Base-by-base conservation (phyloP, 2,888 invertebrate species). In the Thereva nobilitata region DNA sequence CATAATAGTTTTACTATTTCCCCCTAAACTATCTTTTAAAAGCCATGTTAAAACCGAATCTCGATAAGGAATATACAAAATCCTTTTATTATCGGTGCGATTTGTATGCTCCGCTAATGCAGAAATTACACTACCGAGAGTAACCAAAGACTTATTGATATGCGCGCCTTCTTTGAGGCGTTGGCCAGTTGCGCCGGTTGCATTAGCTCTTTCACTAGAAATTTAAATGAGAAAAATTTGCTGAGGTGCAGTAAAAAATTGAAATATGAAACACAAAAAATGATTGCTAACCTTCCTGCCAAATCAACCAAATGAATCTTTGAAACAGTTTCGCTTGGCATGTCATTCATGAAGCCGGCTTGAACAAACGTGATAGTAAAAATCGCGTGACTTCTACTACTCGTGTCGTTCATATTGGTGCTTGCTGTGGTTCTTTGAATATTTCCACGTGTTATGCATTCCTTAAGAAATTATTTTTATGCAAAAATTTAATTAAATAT, bases 371-470 rank as follows among this genome's bases (percentile, higher is more conserved):
- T 92, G 79, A 94, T 90, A 59, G 93, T 93, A 81, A 94, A 93
- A 77, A 94, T 93, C 71, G 93, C 93, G 84, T 94, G 94, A 83
- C 92, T 93, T 75, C 94, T 86, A 77, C 92, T 92, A 80, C 93
- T 93, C 73, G 92, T 92, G 82, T 93, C 93, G 83, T 94, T 94
- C 93, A 94, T 94, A 79, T 92, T 92, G 67, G 94, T 94, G 74
- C 92, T 89, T 52, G 93, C 93, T 3, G 93, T 93, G 34, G 93
- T 93, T 72, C 94, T 86, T 77, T 90, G 89, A 69, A 87, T 84
- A 83, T 93, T 93, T 71, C 93, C 93, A 73, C 89, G 86, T 72
- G 87, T 84, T 86, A 91, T 90, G 77, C 90, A 87, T 77, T 88
- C 87, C 90, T 91, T n/a, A 78, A 72, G 10, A n/a, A 35, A 4